phyloP scores from a whole-genome alignment of 2,113 vertebrate species.

The Python bivittatus region DNA sequence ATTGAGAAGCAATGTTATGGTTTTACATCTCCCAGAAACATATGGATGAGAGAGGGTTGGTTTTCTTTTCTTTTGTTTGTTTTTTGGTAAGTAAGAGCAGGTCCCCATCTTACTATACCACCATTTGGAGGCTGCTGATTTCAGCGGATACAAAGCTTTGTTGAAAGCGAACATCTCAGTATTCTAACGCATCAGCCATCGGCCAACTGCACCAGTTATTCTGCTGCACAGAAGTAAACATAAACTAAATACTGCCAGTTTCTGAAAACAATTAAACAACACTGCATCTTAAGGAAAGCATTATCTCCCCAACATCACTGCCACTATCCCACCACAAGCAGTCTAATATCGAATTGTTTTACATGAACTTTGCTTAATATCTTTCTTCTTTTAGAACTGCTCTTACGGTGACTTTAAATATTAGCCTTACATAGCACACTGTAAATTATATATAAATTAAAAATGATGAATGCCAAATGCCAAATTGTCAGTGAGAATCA shows the following conservation, averaged over 20 bases:
- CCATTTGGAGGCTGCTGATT: slow-evolving; percentile 33
- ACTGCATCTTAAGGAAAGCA: background rate
- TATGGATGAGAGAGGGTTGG: slow-evolving; percentile 60
- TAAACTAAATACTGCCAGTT: background rate
- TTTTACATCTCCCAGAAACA: slow-evolving; percentile 70
- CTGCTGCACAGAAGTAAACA: background rate
- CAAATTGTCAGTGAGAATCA: background rate
- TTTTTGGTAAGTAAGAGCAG: slow-evolving; percentile 48
- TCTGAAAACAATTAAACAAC: background rate
- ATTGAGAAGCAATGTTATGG: slow-evolving; percentile 70
- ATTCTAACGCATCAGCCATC: background rate
- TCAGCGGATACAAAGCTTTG: slow-evolving; percentile 39
- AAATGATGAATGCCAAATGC: background rate
- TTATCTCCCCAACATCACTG: background rate
- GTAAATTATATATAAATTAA: background rate
- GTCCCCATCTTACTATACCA: background rate
- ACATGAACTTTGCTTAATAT: background rate
- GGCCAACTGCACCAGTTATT: background rate
- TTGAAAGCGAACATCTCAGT: background rate
- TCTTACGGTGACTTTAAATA: background rate
- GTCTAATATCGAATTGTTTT: background rate
- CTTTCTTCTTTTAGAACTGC: background rate
- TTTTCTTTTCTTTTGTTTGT: slow-evolving; percentile 35
- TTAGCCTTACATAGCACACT: background rate
- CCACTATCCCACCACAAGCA: background rate